Evolutionary conservation across 2,888 invertebrate genomes (phyloP).

Genomic region (Tipula confusa): DNA sequence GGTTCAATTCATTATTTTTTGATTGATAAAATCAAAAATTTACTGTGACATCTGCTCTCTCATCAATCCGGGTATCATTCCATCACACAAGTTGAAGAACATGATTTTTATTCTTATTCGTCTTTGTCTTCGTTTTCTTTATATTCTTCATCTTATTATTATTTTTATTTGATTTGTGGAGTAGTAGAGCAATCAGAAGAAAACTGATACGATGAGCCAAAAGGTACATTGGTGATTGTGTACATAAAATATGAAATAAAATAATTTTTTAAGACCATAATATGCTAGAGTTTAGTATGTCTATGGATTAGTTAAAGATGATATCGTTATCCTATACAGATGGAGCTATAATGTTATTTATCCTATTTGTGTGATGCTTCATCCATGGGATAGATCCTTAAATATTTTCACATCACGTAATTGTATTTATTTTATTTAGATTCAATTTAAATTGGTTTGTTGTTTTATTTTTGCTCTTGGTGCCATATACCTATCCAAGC

Average conservation of each 20-base stretch:
- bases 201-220: too few relatives aligned
- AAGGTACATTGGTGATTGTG: too few relatives aligned
- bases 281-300: too few relatives aligned
- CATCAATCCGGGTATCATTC: neutral
- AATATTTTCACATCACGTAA: slow-evolving; percentile 20
- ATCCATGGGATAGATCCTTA: neutral
- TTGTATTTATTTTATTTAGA: slow-evolving; percentile 12
- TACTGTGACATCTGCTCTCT: neutral
- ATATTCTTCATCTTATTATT: too few relatives aligned
- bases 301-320: neutral
- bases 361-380: neutral
- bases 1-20: slow-evolving; percentile 25
- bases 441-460: slow-evolving; percentile 9
- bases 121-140: too few relatives aligned
- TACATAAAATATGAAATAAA: neutral
- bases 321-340: neutral
- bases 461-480: slow-evolving; percentile 4
- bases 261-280: neutral
- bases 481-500: neutral
- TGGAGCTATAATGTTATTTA: neutral
- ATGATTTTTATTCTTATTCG: too few relatives aligned
- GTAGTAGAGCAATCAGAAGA: too few relatives aligned
- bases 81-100: neutral
- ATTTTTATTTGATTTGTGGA: too few relatives aligned
- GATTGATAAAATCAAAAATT: slow-evolving; percentile 9